A percentile compares a stretch with the other conserved stretches of the same genome.
Conservation (phyloP, 2,888 invertebrate genomes). For the Drosophila incognita region DNA sequence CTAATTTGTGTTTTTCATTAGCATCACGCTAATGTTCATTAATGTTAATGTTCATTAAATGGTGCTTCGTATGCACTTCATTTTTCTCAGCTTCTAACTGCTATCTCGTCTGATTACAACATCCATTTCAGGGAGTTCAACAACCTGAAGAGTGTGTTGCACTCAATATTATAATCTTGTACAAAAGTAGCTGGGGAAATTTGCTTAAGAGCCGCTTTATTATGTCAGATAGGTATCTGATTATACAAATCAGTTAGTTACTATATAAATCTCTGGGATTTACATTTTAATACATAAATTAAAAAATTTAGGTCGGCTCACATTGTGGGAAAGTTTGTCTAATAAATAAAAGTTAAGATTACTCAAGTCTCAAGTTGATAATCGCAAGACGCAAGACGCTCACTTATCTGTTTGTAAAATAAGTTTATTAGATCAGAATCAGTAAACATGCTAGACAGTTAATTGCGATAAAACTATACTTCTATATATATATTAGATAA, state of each 20-base stretch:
- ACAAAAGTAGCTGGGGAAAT: background rate
- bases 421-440: background rate
- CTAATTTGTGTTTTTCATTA: slow-evolving; percentile 59
- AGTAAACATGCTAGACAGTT: background rate
- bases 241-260: background rate
- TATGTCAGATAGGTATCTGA: too few relatives aligned
- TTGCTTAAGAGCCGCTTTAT: background rate
- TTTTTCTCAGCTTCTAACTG: slow-evolving; percentile 16
- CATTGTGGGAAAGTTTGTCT: background rate
- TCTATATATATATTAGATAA: too few relatives aligned
- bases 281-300: background rate
- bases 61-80: slow-evolving; percentile 19
- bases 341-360: slow-evolving; percentile 4
- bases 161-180: slow-evolving; percentile 13
- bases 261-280: background rate
- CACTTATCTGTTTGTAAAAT: slow-evolving; percentile 7
- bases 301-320: background rate
- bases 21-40: slow-evolving; percentile 50
- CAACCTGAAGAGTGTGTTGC: slow-evolving; percentile 45
- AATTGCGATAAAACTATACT: background rate
- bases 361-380: background rate
- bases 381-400: background rate
- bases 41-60: slow-evolving; percentile 34
- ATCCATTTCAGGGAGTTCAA: slow-evolving; percentile 53
- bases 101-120: slow-evolving; percentile 53